Evolutionary conservation across 2,797 vertebrate genomes (phyloP).

Genomic region (Anguilla marmorata): DNA sequence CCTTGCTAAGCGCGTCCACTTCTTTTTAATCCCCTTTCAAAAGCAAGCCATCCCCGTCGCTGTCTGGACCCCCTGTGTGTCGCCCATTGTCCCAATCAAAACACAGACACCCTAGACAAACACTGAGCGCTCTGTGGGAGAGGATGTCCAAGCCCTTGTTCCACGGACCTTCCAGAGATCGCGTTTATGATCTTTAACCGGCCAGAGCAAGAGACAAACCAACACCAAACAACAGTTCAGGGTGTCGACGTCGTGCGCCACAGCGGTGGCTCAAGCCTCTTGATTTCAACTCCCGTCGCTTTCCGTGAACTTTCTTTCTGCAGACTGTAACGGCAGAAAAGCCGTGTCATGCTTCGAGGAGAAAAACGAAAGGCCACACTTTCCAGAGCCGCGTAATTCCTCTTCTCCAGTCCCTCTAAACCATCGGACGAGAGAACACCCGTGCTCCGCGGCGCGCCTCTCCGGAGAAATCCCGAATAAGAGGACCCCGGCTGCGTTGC

Average conservation of each 20-base stretch:
- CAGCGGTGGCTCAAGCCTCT: not conserved
- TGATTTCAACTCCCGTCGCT: constrained; percentile 29
- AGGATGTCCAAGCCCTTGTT: constrained; percentile 66
- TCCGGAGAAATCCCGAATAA: constrained; percentile 62
- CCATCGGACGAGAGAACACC: not conserved
- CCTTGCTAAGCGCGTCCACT: constrained; percentile 49
- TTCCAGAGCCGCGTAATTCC: constrained; percentile 17
- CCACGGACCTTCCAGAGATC: constrained; percentile 48
- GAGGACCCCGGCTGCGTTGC: constrained; percentile 46
- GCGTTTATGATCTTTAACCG: constrained; percentile 25
- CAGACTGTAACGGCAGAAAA: constrained; percentile 14
- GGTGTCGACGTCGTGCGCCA: constrained; percentile 14
- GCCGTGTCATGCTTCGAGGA: constrained; percentile 20
- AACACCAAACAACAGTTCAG: constrained; percentile 56
- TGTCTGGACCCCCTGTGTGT: constrained; percentile 64
- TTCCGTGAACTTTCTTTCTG: constrained; percentile 28
- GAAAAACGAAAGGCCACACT: not conserved
- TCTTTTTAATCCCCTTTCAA: constrained; percentile 52
- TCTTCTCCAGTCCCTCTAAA: not conserved
- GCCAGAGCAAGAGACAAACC: constrained; percentile 36
- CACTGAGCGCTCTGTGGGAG: constrained; percentile 65
- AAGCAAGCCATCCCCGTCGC: constrained; percentile 50
- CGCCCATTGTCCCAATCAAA: constrained; percentile 74
- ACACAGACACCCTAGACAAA: constrained; percentile 74
- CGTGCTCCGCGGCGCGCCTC: constrained; percentile 33